phyloP scores from a whole-genome alignment of 2,888 invertebrate species.

The Cynaeus angustus region DNA sequence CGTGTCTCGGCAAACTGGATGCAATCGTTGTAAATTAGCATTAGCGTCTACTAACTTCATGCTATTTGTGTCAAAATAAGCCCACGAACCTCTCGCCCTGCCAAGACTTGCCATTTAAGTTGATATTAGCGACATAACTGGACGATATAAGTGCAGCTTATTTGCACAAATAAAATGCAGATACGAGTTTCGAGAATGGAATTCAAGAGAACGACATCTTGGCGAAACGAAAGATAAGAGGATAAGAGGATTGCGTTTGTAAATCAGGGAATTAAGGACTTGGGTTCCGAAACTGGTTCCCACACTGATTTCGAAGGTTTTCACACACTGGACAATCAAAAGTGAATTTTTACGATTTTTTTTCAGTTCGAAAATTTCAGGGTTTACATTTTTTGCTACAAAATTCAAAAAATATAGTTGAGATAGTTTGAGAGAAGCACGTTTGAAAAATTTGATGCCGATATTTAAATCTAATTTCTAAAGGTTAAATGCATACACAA shows the following conservation, averaged over 20 bases:
- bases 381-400: too few species aligned
- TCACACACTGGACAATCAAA: too few species aligned
- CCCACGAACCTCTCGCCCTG: conserved; percentile 64
- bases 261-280: conserved; percentile 8
- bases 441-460: too few species aligned
- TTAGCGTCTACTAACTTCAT: conserved; percentile 71
- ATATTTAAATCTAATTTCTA: too few species aligned
- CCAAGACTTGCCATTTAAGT: conserved; percentile 50
- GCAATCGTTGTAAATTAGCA: conserved; percentile 72
- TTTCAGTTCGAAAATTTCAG: too few species aligned
- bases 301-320: too few species aligned
- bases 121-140: conserved; percentile 53
- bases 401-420: too few species aligned
- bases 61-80: conserved; percentile 71
- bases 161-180: conserved; percentile 54
- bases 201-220: conserved; percentile 14
- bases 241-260: conserved; percentile 16
- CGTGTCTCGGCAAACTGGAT: conserved; percentile 66
- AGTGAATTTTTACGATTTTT: too few species aligned
- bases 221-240: conserved; percentile 15
- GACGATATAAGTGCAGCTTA: conserved; percentile 54
- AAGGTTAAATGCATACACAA: too few species aligned
- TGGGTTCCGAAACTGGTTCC: too few species aligned
- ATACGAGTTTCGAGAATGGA: conserved; percentile 15
- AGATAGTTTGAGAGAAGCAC: too few species aligned